Conservation (phyloP, 2,888 invertebrate species). For the Metopia argyrocephala region DNA sequence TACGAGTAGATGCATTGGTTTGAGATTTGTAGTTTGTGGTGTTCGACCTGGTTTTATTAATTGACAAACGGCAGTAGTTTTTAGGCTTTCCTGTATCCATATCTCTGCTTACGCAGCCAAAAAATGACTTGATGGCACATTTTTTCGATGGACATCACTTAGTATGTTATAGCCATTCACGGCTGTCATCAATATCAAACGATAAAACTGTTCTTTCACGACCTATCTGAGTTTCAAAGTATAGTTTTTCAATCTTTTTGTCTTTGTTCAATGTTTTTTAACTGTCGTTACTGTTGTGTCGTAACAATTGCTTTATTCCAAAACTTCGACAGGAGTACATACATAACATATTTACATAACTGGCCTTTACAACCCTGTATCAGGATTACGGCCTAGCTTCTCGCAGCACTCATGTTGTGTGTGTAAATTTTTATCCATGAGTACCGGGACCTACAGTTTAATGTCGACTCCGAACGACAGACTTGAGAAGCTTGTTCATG, state of each 20-base stretch:
- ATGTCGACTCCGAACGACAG: too few species aligned
- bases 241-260: conserved; percentile 35
- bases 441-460: too few species aligned
- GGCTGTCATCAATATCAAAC: conserved; percentile 50
- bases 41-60: conserved; percentile 30
- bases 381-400: too few species aligned
- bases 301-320: conserved; percentile 44
- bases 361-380: too few species aligned
- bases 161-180: conserved; percentile 52
- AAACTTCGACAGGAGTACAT: too few species aligned
- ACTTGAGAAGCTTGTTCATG: too few species aligned
- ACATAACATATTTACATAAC: too few species aligned
- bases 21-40: conserved; percentile 2
- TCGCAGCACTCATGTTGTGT: too few species aligned
- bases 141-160: conserved; percentile 44
- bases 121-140: conserved; percentile 46
- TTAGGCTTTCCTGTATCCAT: conserved; percentile 32
- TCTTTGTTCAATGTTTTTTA: conserved; percentile 30
- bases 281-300: conserved; percentile 31
- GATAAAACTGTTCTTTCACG: conserved; percentile 56
- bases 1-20: too few species aligned
- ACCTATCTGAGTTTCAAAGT: conserved; percentile 59
- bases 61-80: conserved; percentile 47
- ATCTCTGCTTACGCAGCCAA: conserved; percentile 36
- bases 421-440: too few species aligned